Evolutionary conservation across 2,797 vertebrate species (phyloP).

Genomic region (Octomys mimax): DNA sequence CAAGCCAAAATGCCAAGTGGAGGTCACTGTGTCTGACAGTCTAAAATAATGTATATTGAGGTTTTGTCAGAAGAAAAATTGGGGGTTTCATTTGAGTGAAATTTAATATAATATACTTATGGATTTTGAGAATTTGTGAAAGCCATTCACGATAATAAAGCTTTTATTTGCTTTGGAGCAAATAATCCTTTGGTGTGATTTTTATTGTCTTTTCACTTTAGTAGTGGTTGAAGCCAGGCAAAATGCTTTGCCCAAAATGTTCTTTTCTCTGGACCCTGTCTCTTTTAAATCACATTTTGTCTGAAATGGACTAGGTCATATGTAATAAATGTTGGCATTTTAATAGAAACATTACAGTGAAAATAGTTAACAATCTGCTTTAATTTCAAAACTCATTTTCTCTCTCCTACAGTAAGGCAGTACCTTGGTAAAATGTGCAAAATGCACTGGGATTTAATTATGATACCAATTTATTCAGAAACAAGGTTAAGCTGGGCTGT

Average conservation of each 20-base stretch:
- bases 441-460: conserved; percentile 77
- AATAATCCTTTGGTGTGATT: conserved; percentile 64
- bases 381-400: conserved; percentile 83
- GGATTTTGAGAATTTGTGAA: conserved; percentile 63
- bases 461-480: conserved; percentile 70
- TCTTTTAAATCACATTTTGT: conserved; percentile 73
- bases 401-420: conserved; percentile 47
- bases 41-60: neutral
- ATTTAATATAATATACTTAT: conserved; percentile 60
- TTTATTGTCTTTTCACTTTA: conserved; percentile 72
- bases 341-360: conserved; percentile 77
- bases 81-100: conserved; percentile 53
- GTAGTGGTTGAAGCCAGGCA: conserved; percentile 58
- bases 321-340: conserved; percentile 77
- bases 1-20: neutral
- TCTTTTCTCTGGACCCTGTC: conserved; percentile 54
- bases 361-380: conserved; percentile 82
- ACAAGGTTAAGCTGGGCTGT: conserved; percentile 57
- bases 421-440: conserved; percentile 76
- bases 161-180: conserved; percentile 74
- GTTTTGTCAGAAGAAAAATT: conserved; percentile 44
- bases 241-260: conserved; percentile 11
- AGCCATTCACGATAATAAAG: conserved; percentile 67
- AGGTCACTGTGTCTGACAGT: conserved; percentile 18
- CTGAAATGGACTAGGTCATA: conserved; percentile 59